Evolutionary conservation across 2,888 invertebrate species (phyloP).

Genomic region (Ferrisia virgata): DNA sequence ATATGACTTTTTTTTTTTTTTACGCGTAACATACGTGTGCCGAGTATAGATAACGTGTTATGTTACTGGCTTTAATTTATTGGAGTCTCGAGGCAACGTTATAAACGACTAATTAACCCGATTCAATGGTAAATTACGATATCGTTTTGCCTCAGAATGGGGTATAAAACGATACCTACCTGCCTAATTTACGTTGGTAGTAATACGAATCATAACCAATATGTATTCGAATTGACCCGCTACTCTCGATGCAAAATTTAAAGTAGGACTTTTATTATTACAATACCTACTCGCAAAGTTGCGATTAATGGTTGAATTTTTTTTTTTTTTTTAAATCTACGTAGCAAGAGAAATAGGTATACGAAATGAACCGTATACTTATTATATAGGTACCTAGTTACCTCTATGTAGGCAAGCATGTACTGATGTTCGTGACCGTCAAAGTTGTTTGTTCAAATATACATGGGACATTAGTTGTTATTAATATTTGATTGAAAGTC

Average conservation of each 20-base stretch:
- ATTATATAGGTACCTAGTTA: no score
- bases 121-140: neutral
- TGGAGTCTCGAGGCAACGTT: neutral
- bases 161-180: no score
- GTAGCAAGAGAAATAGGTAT: no score
- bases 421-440: conserved; percentile 8
- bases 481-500: neutral
- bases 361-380: no score
- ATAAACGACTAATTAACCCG: neutral
- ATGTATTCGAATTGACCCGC: neutral
- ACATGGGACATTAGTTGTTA: neutral
- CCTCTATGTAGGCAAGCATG: no score
- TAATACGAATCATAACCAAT: neutral
- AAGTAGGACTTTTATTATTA: neutral
- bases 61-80: neutral
- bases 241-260: neutral
- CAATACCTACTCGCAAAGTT: no score
- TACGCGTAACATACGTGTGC: no score
- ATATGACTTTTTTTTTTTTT: neutral
- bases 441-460: neutral
- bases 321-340: no score
- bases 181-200: no score
- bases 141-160: neutral
- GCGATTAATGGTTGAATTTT: no score
- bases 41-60: neutral